Evolutionary conservation across 2,797 vertebrate genomes (phyloP).

Genomic region (Epinephelus malabaricus): DNA sequence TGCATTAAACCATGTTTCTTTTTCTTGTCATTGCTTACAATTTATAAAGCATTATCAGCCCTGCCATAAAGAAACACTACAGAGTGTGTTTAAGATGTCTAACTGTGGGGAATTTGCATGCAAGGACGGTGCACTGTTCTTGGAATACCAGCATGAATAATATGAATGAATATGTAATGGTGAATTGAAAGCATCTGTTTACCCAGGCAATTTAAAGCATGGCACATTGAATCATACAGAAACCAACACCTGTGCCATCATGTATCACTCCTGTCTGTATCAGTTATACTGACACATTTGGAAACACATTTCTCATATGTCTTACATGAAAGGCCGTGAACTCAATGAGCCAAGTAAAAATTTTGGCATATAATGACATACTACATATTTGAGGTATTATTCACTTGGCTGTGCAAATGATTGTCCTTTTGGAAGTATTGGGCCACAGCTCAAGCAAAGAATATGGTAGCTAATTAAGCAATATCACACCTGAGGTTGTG

Average conservation of each 20-base stretch:
- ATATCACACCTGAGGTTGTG: too few relatives aligned
- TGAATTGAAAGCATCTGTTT: constrained; percentile 26
- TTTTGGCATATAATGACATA: neutral
- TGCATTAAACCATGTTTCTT: constrained; percentile 9
- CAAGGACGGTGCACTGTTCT: constrained; percentile 5
- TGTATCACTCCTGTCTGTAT: constrained; percentile 12
- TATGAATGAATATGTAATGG: constrained; percentile 11
- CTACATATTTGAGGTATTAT: neutral
- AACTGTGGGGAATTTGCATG: constrained; percentile 29
- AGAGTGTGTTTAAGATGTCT: constrained; percentile 33
- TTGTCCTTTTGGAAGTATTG: neutral
- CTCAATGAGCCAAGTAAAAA: constrained; percentile 10
- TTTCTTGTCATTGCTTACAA: constrained; percentile 10
- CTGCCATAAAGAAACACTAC: constrained; percentile 6
- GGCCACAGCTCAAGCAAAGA: neutral
- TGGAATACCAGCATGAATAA: constrained; percentile 18
- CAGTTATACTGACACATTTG: constrained; percentile 15
- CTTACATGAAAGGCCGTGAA: constrained; percentile 1
- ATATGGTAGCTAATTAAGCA: neutral
- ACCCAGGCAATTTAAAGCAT: constrained; percentile 7
- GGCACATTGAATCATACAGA: neutral
- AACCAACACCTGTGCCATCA: neutral
- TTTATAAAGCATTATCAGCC: constrained; percentile 10
- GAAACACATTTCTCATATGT: neutral
- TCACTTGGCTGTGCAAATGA: neutral